Evolutionary conservation across 1,140 invertebrate species (phyloP).

Genomic region (Dinothrombium tinctorium): DNA sequence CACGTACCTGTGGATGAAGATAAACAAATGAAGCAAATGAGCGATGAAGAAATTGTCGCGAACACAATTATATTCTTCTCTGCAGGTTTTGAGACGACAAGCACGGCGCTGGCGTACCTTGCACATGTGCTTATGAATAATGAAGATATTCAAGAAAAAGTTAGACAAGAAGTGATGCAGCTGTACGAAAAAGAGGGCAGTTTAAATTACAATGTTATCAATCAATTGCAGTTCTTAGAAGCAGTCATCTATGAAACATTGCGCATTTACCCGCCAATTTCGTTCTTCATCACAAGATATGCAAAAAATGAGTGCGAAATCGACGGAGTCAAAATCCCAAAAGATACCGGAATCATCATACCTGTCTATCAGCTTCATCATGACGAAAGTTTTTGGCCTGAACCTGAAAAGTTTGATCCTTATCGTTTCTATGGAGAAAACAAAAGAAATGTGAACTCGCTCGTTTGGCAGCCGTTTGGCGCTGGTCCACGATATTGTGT

Average conservation of each 20-base stretch:
- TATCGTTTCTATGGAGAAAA: constrained; percentile 22
- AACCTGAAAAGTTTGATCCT: constrained; percentile 23
- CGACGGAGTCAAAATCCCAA: constrained; percentile 17
- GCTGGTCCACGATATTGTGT: too few species aligned
- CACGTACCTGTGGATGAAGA: too few species aligned
- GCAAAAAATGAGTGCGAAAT: constrained; percentile 15
- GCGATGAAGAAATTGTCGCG: too few species aligned
- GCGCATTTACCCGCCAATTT: constrained; percentile 17
- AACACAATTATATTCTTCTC: too few species aligned
- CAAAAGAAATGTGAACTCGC: too few species aligned
- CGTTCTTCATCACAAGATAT: constrained; percentile 11
- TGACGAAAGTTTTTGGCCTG: constrained; percentile 19
- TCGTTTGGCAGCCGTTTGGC: too few species aligned
- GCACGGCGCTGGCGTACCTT: constrained; percentile 20
- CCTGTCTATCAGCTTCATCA: constrained; percentile 20
- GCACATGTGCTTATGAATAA: constrained; percentile 22
- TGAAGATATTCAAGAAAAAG: constrained; percentile 22
- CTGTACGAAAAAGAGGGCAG: not conserved
- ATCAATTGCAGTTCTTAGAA: not conserved
- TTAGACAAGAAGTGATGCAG: constrained; percentile 19
- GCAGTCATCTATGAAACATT: constrained; percentile 9
- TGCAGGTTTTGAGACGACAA: constrained; percentile 27
- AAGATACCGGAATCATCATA: constrained; percentile 18
- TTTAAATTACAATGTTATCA: constrained; percentile 1
- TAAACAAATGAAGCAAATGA: too few species aligned